phyloP scores from a whole-genome alignment of 2,888 invertebrate genomes.

The Galerucella pusilla region DNA sequence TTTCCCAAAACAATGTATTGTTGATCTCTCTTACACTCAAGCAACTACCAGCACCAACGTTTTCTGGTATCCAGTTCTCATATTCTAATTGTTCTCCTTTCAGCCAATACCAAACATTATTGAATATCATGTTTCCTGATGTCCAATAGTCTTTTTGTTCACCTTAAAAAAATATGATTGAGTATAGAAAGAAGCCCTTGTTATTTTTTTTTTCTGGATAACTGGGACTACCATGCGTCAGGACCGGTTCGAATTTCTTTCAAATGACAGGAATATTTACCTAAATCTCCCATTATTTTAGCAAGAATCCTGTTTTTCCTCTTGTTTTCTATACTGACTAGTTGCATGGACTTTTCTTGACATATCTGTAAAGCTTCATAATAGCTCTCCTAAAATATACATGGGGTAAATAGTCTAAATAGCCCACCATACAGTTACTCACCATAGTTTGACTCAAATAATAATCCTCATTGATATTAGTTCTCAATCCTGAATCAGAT shows the following conservation, averaged over 20 bases:
- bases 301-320: conserved; percentile 10
- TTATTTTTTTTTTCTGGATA: no score
- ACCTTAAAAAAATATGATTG: conserved; percentile 15
- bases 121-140: conserved; percentile 28
- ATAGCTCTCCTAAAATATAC: conserved; percentile 17
- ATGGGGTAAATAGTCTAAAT: no score
- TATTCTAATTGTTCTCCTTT: conserved; percentile 17
- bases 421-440: neutral
- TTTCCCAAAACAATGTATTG: conserved; percentile 14
- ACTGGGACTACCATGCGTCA: no score
- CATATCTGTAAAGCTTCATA: conserved; percentile 29
- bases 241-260: no score
- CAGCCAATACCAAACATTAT: conserved; percentile 23
- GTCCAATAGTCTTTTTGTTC: conserved; percentile 26
- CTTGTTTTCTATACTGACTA: conserved; percentile 14
- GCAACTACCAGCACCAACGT: conserved; percentile 14
- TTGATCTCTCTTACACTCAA: neutral
- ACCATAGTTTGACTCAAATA: neutral
- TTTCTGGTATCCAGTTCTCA: conserved; percentile 8
- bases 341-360: conserved; percentile 19
- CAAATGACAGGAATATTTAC: neutral
- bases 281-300: neutral
- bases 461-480: neutral
- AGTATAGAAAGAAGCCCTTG: neutral
- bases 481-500: neutral